Conservation (phyloP, 2,113 vertebrate genomes). For the Probosciger aterrimus region DNA sequence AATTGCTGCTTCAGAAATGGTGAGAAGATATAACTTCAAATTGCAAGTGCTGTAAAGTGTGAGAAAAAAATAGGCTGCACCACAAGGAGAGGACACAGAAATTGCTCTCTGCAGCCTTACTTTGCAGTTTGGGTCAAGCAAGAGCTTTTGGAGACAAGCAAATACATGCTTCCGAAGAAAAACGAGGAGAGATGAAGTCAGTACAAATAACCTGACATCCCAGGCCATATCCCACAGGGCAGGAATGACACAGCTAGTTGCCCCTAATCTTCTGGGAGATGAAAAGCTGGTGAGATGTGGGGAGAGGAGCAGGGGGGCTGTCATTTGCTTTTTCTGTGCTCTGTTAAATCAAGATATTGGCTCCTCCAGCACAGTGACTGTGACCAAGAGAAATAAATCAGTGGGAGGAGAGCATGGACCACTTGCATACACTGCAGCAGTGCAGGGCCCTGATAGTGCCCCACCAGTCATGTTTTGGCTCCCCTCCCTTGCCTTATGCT, state of each 20-base stretch:
- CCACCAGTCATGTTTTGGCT: neutral
- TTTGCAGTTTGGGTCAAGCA: neutral
- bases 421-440: neutral
- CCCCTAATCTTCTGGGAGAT: neutral
- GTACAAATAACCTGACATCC: neutral
- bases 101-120: neutral
- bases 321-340: neutral
- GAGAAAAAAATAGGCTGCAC: neutral
- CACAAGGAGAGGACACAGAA: neutral
- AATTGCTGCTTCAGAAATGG: neutral
- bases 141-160: neutral
- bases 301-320: neutral
- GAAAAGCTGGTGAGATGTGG: neutral
- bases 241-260: neutral
- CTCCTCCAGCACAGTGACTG: neutral
- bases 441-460: neutral
- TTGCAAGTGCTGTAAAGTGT: neutral
- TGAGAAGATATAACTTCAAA: neutral
- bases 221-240: neutral
- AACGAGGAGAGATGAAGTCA: neutral
- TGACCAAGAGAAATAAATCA: neutral
- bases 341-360: slow-evolving; percentile 1
- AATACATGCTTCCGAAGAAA: neutral
- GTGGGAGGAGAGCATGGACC: neutral
- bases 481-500: neutral